Evolutionary conservation across 1,140 invertebrate genomes (phyloP).

Genomic region (Bombus terrestris): DNA sequence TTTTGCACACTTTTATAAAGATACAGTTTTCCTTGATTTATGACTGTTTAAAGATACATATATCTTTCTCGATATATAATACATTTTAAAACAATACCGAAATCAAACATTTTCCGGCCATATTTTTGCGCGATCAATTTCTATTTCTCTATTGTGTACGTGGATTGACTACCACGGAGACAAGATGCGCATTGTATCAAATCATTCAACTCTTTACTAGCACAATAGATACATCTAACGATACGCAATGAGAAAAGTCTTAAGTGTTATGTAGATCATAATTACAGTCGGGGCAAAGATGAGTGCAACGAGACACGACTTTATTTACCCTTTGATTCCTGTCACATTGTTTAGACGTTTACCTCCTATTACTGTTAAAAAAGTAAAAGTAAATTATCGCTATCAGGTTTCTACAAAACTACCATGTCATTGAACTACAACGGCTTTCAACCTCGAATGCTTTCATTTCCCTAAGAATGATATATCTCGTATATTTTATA

Average conservation of each 20-base stretch:
- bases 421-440: background rate
- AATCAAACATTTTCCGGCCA: background rate
- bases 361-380: background rate
- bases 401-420: background rate
- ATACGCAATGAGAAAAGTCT: background rate
- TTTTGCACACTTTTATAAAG: background rate
- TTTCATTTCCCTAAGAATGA: background rate
- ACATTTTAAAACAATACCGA: background rate
- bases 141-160: background rate
- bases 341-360: too few relatives aligned
- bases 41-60: background rate
- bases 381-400: background rate
- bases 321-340: background rate
- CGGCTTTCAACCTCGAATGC: too few relatives aligned
- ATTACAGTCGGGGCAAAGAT: background rate
- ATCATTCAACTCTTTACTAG: background rate
- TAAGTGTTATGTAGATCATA: background rate
- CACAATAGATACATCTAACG: background rate
- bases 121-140: background rate
- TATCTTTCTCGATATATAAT: background rate
- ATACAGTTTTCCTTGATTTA: background rate
- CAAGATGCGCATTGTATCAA: background rate
- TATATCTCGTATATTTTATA: background rate
- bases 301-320: background rate
- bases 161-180: background rate